These are phyloP conservation scores for Anoplopoma fimbria DNA, from an alignment of 2,113 vertebrate species.

Conservation along the genomic window DNA sequence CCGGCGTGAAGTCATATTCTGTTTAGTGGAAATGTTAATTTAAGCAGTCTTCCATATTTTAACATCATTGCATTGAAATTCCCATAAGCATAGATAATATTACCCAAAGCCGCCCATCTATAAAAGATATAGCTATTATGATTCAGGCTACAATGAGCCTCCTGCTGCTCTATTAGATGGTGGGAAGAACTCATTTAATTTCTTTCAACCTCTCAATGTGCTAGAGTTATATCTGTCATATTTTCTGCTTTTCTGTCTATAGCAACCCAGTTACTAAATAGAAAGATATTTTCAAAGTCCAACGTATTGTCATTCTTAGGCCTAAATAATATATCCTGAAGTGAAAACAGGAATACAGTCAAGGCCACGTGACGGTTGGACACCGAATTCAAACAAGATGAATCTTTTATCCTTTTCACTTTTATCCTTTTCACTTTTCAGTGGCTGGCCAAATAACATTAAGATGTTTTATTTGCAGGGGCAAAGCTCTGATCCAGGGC, in stretches of 20 bases:
- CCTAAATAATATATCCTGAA: not conserved
- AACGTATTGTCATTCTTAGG: not conserved
- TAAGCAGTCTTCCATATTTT: slow-evolving; percentile 45
- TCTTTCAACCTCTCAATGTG: slow-evolving; percentile 2
- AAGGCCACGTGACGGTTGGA: not conserved
- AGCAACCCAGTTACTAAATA: not conserved
- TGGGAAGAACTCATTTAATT: not conserved
- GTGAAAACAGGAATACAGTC: not conserved
- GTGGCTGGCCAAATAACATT: slow-evolving; percentile 1
- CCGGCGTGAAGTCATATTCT: slow-evolving; percentile 2
- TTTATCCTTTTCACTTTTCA: not conserved
- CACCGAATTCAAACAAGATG: not conserved
- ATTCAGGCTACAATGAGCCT: slow-evolving; percentile 34
- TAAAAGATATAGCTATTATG: slow-evolving; percentile 41
- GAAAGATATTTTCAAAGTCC: not conserved
- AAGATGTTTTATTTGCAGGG: slow-evolving; percentile 14
- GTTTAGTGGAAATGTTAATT: slow-evolving; percentile 44
- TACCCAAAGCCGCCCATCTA: slow-evolving; percentile 4
- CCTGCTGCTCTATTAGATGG: slow-evolving; percentile 29
- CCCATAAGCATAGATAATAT: slow-evolving; percentile 41
- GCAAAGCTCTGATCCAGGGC: not conserved
- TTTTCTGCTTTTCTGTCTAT: slow-evolving; percentile 5
- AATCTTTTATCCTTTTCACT: slow-evolving; percentile 14
- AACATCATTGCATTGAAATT: slow-evolving; percentile 26
- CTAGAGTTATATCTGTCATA: not conserved